A percentile compares a stretch with the other conserved stretches of the same genome.
These are phyloP conservation scores for Catagonus wagneri DNA, from an alignment of 2,113 vertebrate species.

Conservation along the genomic window DNA sequence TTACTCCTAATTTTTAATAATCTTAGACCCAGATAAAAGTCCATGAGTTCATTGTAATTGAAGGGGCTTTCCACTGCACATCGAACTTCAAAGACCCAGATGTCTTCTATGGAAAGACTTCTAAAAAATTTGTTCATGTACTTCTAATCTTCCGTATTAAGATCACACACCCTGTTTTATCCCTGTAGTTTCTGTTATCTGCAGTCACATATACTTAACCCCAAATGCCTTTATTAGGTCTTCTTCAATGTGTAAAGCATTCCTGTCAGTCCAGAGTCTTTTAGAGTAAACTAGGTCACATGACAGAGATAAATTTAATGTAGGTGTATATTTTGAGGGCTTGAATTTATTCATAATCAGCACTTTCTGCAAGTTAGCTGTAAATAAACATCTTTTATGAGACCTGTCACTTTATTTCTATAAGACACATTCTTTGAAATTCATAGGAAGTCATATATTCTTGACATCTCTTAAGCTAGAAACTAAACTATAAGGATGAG, in stretches of 20 bases:
- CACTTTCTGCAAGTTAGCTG: background rate
- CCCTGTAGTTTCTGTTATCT: background rate
- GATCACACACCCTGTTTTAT: background rate
- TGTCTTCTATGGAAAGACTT: background rate
- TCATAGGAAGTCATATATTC: background rate
- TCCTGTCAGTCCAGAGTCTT: background rate
- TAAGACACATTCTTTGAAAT: background rate
- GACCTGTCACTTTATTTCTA: background rate
- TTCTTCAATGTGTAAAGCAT: background rate
- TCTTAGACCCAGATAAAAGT: background rate
- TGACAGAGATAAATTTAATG: background rate
- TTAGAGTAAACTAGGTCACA: background rate
- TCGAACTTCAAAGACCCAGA: background rate
- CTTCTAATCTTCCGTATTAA: background rate
- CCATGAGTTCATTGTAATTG: background rate
- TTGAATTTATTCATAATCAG: background rate
- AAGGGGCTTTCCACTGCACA: conserved; percentile 9
- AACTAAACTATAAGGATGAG: background rate
- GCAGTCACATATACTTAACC: background rate
- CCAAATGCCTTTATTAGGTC: background rate
- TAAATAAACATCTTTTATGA: background rate
- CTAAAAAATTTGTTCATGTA: background rate
- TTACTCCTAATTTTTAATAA: conserved; percentile 30
- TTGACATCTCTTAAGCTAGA: background rate
- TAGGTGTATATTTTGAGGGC: background rate